These are phyloP conservation scores for Hippocampus barbouri DNA, from an alignment of 2,113 vertebrate genomes.

Conservation along the genomic window DNA sequence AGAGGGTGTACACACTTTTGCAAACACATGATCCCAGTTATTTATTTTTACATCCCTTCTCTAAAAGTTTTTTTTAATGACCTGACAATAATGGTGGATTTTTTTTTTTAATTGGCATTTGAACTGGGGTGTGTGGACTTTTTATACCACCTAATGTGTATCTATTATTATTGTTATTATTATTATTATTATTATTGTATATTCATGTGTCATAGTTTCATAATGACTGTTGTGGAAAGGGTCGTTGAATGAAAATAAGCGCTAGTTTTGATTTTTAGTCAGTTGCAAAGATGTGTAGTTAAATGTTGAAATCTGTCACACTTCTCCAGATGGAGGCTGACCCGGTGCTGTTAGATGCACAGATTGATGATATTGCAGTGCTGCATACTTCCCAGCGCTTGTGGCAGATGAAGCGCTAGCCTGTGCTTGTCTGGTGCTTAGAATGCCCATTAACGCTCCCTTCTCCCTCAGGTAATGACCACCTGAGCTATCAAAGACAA, in stretches of 20 bases:
- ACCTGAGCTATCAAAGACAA: constrained; percentile 73
- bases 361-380: constrained; percentile 8
- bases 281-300: background rate
- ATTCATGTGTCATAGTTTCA: background rate
- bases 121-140: no score
- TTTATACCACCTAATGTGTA: no score
- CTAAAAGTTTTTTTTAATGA: no score
- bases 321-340: background rate
- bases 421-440: constrained; percentile 66
- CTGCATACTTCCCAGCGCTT: constrained; percentile 63
- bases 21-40: no score
- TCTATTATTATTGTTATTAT: no score
- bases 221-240: background rate
- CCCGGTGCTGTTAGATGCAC: background rate
- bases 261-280: background rate
- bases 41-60: no score
- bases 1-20: no score
- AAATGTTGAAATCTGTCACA: background rate
- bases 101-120: no score
- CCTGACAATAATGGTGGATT: no score
- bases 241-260: background rate
- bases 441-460: constrained; percentile 66
- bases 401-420: constrained; percentile 59
- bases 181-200: no score
- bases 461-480: constrained; percentile 69